These are phyloP conservation scores for Trachymyrmex cornetzi DNA, from an alignment of 1,140 invertebrate species.

Conservation along the genomic window DNA sequence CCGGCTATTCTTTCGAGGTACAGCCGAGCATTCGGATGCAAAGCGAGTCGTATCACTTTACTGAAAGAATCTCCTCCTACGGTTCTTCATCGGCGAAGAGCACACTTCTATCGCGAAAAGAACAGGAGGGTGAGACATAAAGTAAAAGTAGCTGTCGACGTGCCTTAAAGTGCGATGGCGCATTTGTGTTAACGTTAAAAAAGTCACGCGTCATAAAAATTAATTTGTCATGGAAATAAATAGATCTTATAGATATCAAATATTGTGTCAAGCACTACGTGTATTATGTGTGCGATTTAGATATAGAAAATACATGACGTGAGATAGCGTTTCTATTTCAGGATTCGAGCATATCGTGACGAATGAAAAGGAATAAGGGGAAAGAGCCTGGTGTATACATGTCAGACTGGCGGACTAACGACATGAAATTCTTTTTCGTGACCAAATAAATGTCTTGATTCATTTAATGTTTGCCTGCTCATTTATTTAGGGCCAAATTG, in stretches of 20 bases:
- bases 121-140: neutral
- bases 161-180: slow-evolving; percentile 6
- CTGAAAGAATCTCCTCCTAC: slow-evolving; percentile 49
- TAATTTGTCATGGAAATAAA: slow-evolving; percentile 7
- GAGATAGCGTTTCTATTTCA: slow-evolving; percentile 51
- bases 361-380: slow-evolving; percentile 56
- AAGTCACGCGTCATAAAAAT: slow-evolving; percentile 1
- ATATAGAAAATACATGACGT: slow-evolving; percentile 28
- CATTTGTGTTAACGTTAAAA: slow-evolving; percentile 12
- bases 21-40: slow-evolving; percentile 75
- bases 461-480: slow-evolving; percentile 79
- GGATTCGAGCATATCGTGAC: slow-evolving; percentile 64
- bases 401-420: slow-evolving; percentile 66
- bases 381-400: neutral
- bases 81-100: slow-evolving; percentile 48
- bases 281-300: slow-evolving; percentile 36
- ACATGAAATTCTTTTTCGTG: slow-evolving; percentile 76
- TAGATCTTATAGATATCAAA: neutral
- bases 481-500: slow-evolving; percentile 80
- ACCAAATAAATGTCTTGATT: slow-evolving; percentile 83
- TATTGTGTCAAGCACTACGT: neutral
- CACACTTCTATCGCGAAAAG: slow-evolving; percentile 36
- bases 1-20: slow-evolving; percentile 53
- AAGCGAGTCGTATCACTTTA: slow-evolving; percentile 77
- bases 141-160: slow-evolving; percentile 33